phyloP scores from a whole-genome alignment of 2,797 vertebrate species.

The Chrysocyon brachyurus region DNA sequence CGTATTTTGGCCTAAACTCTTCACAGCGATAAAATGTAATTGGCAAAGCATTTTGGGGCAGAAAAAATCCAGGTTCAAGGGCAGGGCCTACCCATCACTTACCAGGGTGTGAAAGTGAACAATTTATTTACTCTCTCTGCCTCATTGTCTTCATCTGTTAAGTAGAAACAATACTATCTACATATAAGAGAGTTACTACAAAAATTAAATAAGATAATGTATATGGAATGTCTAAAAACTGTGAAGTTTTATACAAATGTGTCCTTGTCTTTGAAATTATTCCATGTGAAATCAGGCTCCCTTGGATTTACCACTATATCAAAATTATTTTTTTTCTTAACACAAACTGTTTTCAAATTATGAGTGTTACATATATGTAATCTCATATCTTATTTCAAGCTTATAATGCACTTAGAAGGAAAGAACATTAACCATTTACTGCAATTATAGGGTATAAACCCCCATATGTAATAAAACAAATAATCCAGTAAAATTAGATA shows the following conservation, averaged over 20 bases:
- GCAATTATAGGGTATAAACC: not conserved
- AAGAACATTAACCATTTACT: not conserved
- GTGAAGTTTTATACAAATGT: not conserved
- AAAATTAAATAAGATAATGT: conserved; percentile 25
- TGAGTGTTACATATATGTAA: conserved; percentile 42
- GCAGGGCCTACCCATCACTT: not conserved
- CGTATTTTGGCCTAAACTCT: not conserved
- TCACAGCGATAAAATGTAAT: not conserved
- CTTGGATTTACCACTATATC: not conserved
- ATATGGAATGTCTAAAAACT: not conserved
- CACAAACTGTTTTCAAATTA: conserved; percentile 22
- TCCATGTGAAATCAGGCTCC: not conserved
- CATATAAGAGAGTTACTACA: not conserved
- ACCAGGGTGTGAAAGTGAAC: not conserved
- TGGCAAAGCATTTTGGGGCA: not conserved
- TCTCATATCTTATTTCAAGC: conserved; percentile 34
- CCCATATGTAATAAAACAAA: not conserved
- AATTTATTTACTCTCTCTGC: not conserved
- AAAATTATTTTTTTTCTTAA: conserved; percentile 50
- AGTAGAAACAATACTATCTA: not conserved
- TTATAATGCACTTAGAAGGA: conserved; percentile 28
- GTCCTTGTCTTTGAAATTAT: conserved; percentile 45
- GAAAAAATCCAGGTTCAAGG: conserved; percentile 26
- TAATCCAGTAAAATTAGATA: not conserved
- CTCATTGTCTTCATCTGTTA: not conserved